Evolutionary conservation across 30 jellyfish, hydroid and myxozoan genomes (phyloP), one percentile per base, ranked within the genome.

Genomic region (Calvadosia cruxmelitensis): DNA sequence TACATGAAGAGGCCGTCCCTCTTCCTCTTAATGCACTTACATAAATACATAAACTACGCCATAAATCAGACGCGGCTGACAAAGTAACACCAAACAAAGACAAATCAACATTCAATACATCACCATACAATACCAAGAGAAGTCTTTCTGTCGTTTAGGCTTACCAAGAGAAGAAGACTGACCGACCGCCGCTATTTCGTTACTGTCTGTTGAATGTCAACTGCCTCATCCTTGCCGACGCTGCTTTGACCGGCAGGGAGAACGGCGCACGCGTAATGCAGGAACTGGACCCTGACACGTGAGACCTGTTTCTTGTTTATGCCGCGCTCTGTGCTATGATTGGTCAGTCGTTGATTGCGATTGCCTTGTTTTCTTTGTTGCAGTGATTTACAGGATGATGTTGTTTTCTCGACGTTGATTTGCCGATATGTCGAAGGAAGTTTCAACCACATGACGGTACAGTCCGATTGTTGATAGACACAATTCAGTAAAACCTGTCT

Each of bases 321-420:
- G n/a, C n/a, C n/a, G n/a, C n/a, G n/a, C n/a, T n/a, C n/a, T n/a
- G n/a, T n/a, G n/a, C n/a, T n/a, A n/a, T n/a, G n/a, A n/a, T n/a
- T n/a, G n/a, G n/a, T n/a, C n/a, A n/a, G n/a, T n/a, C n/a, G n/a
- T n/a, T n/a, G n/a, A n/a, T n/a, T n/a, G n/a, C n/a, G n/a, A 42
- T 3, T 2, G 5, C 34, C n/a, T 67, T 62, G 10, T 63, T 73
- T 16, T 31, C 10, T 1, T 1, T 28, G 2, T 65, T 77, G 20
- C 66, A 86, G 96, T 53, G 87, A 86, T n/a, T 34, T 79, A 29
- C 96, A 94, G 0, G 83, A 80, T n/a, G 86, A 71, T 29, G 62
- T 86, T 26, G 68, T 74, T 42, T 86, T 86, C 71, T 70, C 87
- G n/a, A 86, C 96, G 12, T 53, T 80, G 31, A 77, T 93, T 92